These are phyloP conservation scores for Anadara kagoshimensis DNA, from an alignment of 1,140 invertebrate genomes.

Conservation along the genomic window DNA sequence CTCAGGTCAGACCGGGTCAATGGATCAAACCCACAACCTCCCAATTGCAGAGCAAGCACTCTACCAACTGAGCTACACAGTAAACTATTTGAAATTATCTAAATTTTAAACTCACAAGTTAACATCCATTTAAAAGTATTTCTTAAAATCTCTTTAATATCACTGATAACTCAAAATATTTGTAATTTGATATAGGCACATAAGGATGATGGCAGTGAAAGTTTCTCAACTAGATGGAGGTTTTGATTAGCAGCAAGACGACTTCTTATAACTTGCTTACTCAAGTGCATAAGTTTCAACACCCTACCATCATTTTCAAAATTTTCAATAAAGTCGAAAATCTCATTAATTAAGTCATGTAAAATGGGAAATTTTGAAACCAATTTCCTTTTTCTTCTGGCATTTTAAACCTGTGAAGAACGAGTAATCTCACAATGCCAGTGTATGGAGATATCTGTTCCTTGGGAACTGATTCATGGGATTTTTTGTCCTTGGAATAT, in stretches of 20 bases:
- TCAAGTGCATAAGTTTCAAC: slow-evolving; percentile 46
- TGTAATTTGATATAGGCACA: slow-evolving; percentile 49
- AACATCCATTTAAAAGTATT: too few species aligned
- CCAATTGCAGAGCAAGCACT: too few species aligned
- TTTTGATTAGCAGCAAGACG: slow-evolving; percentile 33
- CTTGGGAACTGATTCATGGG: background rate
- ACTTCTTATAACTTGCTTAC: slow-evolving; percentile 43
- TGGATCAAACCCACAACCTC: too few species aligned
- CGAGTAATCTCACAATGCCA: slow-evolving; percentile 48
- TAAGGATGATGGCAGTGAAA: slow-evolving; percentile 46
- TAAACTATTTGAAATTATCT: too few species aligned
- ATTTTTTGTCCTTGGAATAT: background rate
- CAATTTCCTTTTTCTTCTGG: slow-evolving; percentile 21
- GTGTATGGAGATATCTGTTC: slow-evolving; percentile 38
- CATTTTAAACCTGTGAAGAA: slow-evolving; percentile 35
- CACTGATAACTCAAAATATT: slow-evolving; percentile 21
- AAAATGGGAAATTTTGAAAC: slow-evolving; percentile 14
- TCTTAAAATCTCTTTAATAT: background rate
- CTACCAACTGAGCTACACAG: too few species aligned
- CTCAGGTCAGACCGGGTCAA: too few species aligned
- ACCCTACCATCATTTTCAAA: slow-evolving; percentile 24
- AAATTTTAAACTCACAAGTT: too few species aligned
- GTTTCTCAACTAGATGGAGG: slow-evolving; percentile 42
- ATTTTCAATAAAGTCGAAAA: slow-evolving; percentile 47
- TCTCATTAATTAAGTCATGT: slow-evolving; percentile 37